Evolutionary conservation across 2,888 invertebrate genomes (phyloP), one percentile per base, ranked within the genome.

Genomic region (Orgyia antiqua): DNA sequence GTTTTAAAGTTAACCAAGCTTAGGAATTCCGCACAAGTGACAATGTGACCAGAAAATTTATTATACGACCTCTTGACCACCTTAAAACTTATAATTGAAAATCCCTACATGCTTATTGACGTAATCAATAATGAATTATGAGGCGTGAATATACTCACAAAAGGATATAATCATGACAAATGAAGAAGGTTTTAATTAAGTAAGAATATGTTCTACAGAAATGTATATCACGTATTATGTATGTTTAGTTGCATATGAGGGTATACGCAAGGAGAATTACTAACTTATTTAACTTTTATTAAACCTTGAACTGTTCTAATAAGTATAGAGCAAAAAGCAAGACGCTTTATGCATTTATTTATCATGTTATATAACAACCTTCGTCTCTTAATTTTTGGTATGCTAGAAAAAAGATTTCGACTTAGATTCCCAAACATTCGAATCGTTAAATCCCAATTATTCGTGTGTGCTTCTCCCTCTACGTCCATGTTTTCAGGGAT

Each of bases 201-300:
- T 32, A 36, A 45, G 43, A 39, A 24, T 40, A 10, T 11, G n/a
- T 23, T 32, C 6, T 11, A 36, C 25, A 32, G 24, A 39, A 27
- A 53, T 53, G 39, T 39, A 5, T 1, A 31, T 43, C 52, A 53
- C 52, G 54, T 52, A 38, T 26, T 10, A 20, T 13, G 25, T 17
- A 20, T 44, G 51, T 34, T 52, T 53, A 52, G 52, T 42, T 33
- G 36, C 28, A 47, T 29, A 42, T 42, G 51, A 43, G 23, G 27
- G 21, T 15, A 26, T 27, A 39, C 37, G 52, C 52, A 48, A 54
- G 54, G 43, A 39, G 54, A 51, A 48, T 52, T 21, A 31, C 20
- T 11, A 36, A 40, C 18, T 30, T 31, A 27, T 36, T 39, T 25
- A 39, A 33, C 43, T 50, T 41, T 40, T 33, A 28, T 39, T 5